Percentiles rank a stretch among this genome's conserved stretches.
Conservation (phyloP, 2,888 invertebrate species). For the Venusia cambrica region DNA sequence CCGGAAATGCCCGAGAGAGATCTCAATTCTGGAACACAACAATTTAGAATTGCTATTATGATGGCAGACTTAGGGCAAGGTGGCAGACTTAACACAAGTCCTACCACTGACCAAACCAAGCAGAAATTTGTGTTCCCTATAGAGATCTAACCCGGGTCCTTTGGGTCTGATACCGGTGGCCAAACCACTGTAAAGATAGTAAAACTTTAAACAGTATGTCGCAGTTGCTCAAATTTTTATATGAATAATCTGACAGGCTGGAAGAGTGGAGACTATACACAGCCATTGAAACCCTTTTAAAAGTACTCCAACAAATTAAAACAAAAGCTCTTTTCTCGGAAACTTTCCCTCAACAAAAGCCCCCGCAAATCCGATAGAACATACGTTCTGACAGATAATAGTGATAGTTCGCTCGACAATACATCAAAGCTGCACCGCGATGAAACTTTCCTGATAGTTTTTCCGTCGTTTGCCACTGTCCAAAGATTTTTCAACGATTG, state of each 20-base stretch:
- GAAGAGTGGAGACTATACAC: too few relatives aligned
- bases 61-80: too few relatives aligned
- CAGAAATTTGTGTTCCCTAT: too few relatives aligned
- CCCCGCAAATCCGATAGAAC: slow-evolving; percentile 11
- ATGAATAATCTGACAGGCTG: too few relatives aligned
- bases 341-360: slow-evolving; percentile 15
- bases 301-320: slow-evolving; percentile 1
- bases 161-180: too few relatives aligned
- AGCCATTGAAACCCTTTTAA: neutral
- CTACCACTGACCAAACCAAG: too few relatives aligned
- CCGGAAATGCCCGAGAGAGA: too few relatives aligned
- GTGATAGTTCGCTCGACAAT: slow-evolving; percentile 18
- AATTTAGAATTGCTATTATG: too few relatives aligned
- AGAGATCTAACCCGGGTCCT: too few relatives aligned
- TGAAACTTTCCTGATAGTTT: slow-evolving; percentile 17
- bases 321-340: slow-evolving; percentile 3
- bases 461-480: slow-evolving; percentile 18
- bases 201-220: neutral
- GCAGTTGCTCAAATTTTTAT: too few relatives aligned
- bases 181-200: slow-evolving; percentile 1
- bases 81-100: too few relatives aligned
- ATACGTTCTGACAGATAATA: slow-evolving; percentile 16
- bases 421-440: slow-evolving; percentile 16
- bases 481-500: slow-evolving; percentile 15
- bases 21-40: too few relatives aligned